Evolutionary conservation across 2,888 invertebrate genomes (phyloP).

Genomic region (Rhingia campestris): DNA sequence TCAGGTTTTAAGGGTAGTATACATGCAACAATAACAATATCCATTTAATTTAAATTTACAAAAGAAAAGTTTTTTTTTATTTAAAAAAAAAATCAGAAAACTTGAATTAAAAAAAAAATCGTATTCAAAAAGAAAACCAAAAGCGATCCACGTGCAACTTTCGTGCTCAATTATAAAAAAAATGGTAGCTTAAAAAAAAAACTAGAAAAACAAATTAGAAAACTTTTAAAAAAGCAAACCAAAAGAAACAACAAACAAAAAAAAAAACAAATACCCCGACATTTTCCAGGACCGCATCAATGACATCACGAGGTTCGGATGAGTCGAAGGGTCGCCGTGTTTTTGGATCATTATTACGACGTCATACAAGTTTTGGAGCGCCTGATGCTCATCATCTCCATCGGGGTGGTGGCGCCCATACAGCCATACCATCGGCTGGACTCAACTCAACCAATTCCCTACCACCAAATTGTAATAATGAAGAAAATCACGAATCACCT

Average conservation of each 20-base stretch:
- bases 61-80: background rate
- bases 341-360: conserved; percentile 78
- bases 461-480: conserved; percentile 75
- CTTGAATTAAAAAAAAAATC: conserved; percentile 5
- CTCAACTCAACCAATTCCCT: conserved; percentile 72
- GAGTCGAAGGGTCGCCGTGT: conserved; percentile 78
- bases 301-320: conserved; percentile 78
- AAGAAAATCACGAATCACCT: conserved; percentile 75
- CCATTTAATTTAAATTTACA: conserved; percentile 2
- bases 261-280: conserved; percentile 69
- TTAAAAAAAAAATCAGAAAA: conserved; percentile 16
- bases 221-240: conserved; percentile 55
- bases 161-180: conserved; percentile 63
- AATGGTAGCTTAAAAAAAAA: conserved; percentile 27
- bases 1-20: background rate
- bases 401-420: conserved; percentile 61
- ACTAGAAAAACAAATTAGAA: conserved; percentile 44
- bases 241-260: conserved; percentile 67
- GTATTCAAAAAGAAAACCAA: conserved; percentile 11
- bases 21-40: background rate
- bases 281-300: conserved; percentile 78
- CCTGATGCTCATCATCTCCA: conserved; percentile 76
- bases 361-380: conserved; percentile 78
- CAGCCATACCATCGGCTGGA: conserved; percentile 68
- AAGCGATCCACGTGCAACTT: conserved; percentile 62